A percentile compares a stretch with the other conserved stretches of the same genome.
Evolutionary conservation across 2,113 vertebrate species (phyloP).

Genomic region (Sciurus niger): DNA sequence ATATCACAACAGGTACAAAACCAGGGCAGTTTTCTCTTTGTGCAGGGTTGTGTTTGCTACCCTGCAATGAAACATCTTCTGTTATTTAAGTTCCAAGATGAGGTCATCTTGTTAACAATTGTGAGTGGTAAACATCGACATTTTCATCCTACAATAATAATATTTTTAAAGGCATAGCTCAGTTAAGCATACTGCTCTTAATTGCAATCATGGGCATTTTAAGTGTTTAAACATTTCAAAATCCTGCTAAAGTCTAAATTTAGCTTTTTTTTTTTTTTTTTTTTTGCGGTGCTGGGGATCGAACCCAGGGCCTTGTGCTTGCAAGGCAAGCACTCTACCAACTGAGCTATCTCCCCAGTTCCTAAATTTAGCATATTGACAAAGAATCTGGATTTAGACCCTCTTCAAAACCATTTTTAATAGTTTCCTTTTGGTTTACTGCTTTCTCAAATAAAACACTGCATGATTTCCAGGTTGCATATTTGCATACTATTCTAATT

Average conservation of each 20-base stretch:
- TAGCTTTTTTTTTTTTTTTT: background rate
- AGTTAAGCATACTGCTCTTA: slow-evolving; percentile 82
- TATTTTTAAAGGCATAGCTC: slow-evolving; percentile 73
- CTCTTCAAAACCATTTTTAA: slow-evolving; percentile 82
- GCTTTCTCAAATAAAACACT: slow-evolving; percentile 94
- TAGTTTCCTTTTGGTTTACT: slow-evolving; percentile 82
- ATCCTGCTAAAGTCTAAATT: slow-evolving; percentile 81
- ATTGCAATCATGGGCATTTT: slow-evolving; percentile 78
- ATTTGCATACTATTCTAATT: slow-evolving; percentile 88
- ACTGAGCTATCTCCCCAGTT: too few species aligned
- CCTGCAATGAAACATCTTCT: slow-evolving; percentile 79
- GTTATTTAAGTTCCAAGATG: slow-evolving; percentile 78
- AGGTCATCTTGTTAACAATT: slow-evolving; percentile 73
- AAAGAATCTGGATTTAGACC: slow-evolving; percentile 75
- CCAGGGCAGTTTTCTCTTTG: slow-evolving; percentile 30
- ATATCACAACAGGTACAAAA: slow-evolving; percentile 52
- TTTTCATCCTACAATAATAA: slow-evolving; percentile 28
- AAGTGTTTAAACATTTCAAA: slow-evolving; percentile 19
- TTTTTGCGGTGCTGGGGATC: too few species aligned
- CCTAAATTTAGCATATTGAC: slow-evolving; percentile 72
- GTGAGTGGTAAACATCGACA: slow-evolving; percentile 44
- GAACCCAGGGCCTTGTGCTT: too few species aligned
- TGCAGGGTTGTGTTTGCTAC: slow-evolving; percentile 77
- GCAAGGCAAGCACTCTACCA: too few species aligned
- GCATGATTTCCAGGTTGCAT: slow-evolving; percentile 88